Evolutionary conservation across 2,888 invertebrate species (phyloP), one percentile per base, ranked within the genome.

Genomic region (Zhuqinia jingwanae): DNA sequence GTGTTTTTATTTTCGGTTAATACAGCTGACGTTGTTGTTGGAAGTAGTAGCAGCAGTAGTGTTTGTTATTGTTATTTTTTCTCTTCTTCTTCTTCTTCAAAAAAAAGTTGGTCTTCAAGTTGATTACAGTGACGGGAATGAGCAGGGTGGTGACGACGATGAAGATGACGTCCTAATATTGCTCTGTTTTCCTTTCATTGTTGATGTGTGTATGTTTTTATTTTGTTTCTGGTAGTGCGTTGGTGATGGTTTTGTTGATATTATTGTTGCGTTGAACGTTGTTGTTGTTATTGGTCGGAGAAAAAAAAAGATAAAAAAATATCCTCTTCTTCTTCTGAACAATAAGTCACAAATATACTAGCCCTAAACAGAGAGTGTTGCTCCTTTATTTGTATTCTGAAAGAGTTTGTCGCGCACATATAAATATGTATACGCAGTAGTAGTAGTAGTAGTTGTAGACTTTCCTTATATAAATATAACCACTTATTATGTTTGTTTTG

Each of bases 301-400:
- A n/a, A n/a, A n/a, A n/a, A n/a, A n/a, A 45, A 45, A 50, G 27
- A 50, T 10, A 58, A 58, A 76, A 56, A n/a, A n/a, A n/a, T n/a
- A 20, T 36, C 56, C 53, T 11, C 68, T 42, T 76, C 58, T 76
- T 76, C 76, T 42, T 76, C 76, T 56, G 76, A 76, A 58, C 76
- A 76, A 58, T 76, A 76, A 76, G 76, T 42, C 76, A 58, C 58
- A 76, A 56, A 53, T 22, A 76, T 50, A 73, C 73, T 73, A 73
- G 27, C 73, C 73, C 25, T 73, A 50, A 53, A 73, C 50, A 73
- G 73, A 50, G 27, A 73, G 50, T 73, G 73, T 27, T 50, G 27
- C 22, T n/a, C n/a, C n/a, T 50, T 50, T 10, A 2, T 50, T n/a
- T 25, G 27, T 30, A 73, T 36, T 36, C 11, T 30, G 22, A 15